phyloP scores from a whole-genome alignment of 1,140 invertebrate genomes.

The Aporrectodea caliginosa region DNA sequence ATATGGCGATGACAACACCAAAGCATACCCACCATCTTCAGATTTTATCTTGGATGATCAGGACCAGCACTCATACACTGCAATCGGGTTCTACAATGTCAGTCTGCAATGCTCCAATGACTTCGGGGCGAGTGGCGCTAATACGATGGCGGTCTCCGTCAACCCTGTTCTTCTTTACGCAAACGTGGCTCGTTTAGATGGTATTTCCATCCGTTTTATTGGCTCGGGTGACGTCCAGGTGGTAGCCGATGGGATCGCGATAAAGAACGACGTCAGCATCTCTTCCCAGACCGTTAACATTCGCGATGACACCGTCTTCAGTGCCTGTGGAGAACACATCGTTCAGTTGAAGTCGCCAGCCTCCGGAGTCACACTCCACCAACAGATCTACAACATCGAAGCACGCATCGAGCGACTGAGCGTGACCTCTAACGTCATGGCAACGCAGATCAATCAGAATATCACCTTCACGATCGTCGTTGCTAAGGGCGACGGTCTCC shows the following conservation, averaged over 20 bases:
- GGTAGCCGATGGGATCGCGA: neutral
- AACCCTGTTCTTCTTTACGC: conserved; percentile 8
- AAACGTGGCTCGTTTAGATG: neutral
- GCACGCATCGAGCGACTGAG: conserved; percentile 30
- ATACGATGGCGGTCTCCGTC: neutral
- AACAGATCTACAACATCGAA: conserved; percentile 25
- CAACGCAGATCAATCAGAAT: conserved; percentile 39
- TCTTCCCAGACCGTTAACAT: neutral
- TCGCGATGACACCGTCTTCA: neutral
- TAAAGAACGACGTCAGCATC: neutral
- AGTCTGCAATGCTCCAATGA: conserved; percentile 8
- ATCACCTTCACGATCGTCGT: conserved; percentile 40
- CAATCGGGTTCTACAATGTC: conserved; percentile 25
- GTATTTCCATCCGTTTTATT: neutral
- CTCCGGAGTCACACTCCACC: conserved; percentile 6
- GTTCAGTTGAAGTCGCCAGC: conserved; percentile 1
- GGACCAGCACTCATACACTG: neutral
- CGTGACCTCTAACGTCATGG: conserved; percentile 24
- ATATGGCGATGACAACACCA: neutral
- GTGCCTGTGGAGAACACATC: conserved; percentile 21
- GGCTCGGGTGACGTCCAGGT: neutral
- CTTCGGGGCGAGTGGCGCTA: neutral
- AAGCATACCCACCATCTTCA: neutral
- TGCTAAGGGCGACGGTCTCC: conserved; percentile 39
- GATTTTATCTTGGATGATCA: neutral